These are phyloP conservation scores for Volucella zonaria DNA, from an alignment of 2,888 invertebrate species.

Conservation along the genomic window DNA sequence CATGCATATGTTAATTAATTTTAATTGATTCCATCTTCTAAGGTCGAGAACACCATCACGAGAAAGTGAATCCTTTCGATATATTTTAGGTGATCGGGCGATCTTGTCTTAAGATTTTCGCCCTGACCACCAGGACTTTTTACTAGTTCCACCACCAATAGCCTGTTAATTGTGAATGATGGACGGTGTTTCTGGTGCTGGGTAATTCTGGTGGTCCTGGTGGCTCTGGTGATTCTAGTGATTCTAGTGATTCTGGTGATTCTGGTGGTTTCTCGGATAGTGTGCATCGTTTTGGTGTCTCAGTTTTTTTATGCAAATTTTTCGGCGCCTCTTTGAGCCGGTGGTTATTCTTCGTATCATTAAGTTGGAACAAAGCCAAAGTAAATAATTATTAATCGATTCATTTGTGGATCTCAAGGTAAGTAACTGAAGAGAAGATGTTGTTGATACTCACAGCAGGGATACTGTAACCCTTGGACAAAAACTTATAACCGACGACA, in stretches of 20 bases:
- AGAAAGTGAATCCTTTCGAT: constrained; percentile 53
- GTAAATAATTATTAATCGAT: constrained; percentile 72
- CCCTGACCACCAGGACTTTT: constrained; percentile 23
- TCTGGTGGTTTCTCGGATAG: background rate
- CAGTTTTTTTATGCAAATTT: constrained; percentile 63
- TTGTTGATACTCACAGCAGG: constrained; percentile 56
- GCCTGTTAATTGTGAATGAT: constrained; percentile 60
- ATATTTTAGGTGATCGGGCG: constrained; percentile 18
- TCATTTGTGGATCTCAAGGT: constrained; percentile 66
- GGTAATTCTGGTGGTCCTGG: no score
- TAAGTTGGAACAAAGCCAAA: constrained; percentile 50
- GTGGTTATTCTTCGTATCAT: constrained; percentile 20
- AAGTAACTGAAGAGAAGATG: constrained; percentile 20
- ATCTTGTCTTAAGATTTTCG: constrained; percentile 21
- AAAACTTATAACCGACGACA: constrained; percentile 11
- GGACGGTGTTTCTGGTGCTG: background rate
- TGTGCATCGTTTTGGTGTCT: constrained; percentile 13
- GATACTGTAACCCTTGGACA: constrained; percentile 17
- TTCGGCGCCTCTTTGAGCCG: constrained; percentile 45
- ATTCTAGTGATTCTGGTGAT: no score
- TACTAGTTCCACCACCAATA: constrained; percentile 32
- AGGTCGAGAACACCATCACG: constrained; percentile 29
- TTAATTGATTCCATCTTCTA: constrained; percentile 75
- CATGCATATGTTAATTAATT: constrained; percentile 76
- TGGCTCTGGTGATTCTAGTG: no score